Percentiles rank a stretch among this genome's conserved stretches.
phyloP scores from a whole-genome alignment of 2,797 vertebrate species.

The Enteromius thamalakanensis region DNA sequence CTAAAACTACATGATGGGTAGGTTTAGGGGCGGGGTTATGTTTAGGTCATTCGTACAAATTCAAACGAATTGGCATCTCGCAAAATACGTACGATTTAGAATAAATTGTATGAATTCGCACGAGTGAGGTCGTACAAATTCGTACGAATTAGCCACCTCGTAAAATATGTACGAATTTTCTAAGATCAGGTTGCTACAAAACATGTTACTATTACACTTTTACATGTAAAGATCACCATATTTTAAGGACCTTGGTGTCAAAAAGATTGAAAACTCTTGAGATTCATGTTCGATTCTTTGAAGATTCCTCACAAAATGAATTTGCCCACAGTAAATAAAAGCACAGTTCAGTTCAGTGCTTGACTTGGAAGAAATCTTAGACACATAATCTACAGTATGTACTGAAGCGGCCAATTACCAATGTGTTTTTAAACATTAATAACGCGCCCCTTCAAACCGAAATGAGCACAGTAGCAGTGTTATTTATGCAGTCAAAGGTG shows the following conservation, averaged over 20 bases:
- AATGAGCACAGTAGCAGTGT: background rate
- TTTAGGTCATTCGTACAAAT: too few species aligned
- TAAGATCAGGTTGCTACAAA: too few species aligned
- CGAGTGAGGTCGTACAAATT: too few species aligned
- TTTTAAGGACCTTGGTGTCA: background rate
- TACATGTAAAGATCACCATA: background rate
- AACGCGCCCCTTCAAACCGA: conserved; percentile 21
- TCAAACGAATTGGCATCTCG: too few species aligned
- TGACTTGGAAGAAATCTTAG: background rate
- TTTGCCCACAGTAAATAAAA: background rate
- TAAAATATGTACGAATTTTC: too few species aligned
- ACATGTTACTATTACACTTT: background rate
- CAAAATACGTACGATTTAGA: too few species aligned
- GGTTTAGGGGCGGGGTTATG: too few species aligned
- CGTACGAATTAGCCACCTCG: too few species aligned
- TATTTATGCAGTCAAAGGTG: conserved; percentile 37
- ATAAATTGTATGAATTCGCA: too few species aligned
- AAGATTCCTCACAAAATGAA: background rate
- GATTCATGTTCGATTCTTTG: background rate
- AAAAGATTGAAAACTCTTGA: background rate
- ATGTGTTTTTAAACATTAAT: conserved; percentile 18
- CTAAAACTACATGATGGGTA: too few species aligned
- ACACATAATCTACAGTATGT: background rate
- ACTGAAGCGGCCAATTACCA: conserved; percentile 14
- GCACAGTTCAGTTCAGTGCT: background rate